Conservation (phyloP, 2,797 vertebrate genomes). For the Toxotes lorentzi region DNA sequence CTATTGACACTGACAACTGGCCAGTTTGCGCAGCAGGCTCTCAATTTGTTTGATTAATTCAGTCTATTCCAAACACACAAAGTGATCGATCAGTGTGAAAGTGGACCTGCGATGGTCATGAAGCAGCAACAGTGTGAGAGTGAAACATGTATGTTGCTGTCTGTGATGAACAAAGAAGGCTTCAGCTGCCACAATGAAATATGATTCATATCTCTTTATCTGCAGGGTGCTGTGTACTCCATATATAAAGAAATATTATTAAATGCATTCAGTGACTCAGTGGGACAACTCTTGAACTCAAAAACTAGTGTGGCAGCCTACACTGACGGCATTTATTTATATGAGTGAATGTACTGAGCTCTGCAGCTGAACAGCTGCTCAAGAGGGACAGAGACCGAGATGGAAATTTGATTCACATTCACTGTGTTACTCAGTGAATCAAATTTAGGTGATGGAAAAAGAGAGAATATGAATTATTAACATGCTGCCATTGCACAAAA, state of each 20-base stretch:
- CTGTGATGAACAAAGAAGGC: conserved; percentile 14
- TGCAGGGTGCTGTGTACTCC: neutral
- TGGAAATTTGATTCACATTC: no score
- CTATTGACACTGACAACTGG: conserved; percentile 50
- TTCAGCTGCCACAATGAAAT: conserved; percentile 25
- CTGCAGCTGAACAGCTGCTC: conserved; percentile 20
- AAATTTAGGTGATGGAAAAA: conserved; percentile 51
- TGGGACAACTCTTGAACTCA: conserved; percentile 19
- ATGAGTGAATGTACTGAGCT: conserved; percentile 13
- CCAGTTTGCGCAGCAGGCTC: conserved; percentile 35
- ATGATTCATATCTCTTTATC: neutral
- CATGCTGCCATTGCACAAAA: conserved; percentile 54
- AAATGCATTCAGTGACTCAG: neutral
- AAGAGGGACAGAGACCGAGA: no score
- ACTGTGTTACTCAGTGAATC: conserved; percentile 27
- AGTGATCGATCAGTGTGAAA: conserved; percentile 1
- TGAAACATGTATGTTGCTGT: conserved; percentile 8
- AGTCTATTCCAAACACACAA: conserved; percentile 36
- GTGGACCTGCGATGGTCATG: conserved; percentile 9
- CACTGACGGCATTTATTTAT: conserved; percentile 27
- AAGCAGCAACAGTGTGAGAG: conserved; percentile 7
- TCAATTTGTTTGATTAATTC: conserved; percentile 58
- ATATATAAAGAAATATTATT: conserved; percentile 12
- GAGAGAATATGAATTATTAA: conserved; percentile 52
- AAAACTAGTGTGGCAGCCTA: conserved; percentile 10